These are phyloP conservation scores for Chrosomus eos DNA, from an alignment of 2,797 vertebrate genomes.

Conservation along the genomic window DNA sequence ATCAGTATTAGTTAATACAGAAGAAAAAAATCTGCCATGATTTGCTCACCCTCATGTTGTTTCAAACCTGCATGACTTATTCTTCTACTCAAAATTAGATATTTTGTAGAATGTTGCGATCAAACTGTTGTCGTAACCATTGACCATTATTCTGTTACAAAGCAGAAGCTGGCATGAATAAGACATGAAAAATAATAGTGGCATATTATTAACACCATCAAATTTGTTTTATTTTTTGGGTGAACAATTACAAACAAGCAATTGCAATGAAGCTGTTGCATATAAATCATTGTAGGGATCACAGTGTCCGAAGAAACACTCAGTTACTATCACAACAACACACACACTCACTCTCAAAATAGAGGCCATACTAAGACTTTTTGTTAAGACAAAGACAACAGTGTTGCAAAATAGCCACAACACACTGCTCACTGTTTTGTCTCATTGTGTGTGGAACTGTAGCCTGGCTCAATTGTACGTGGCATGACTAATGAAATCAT, in stretches of 20 bases:
- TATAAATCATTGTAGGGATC: slow-evolving; percentile 5
- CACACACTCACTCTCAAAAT: slow-evolving; percentile 44
- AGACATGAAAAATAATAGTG: neutral
- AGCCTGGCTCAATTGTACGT: slow-evolving; percentile 62
- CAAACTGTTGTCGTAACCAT: neutral
- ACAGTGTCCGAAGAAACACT: slow-evolving; percentile 12
- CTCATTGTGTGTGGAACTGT: slow-evolving; percentile 49
- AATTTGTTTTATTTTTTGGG: neutral
- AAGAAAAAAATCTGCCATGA: neutral
- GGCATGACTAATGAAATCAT: neutral
- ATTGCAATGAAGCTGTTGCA: neutral
- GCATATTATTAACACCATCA: neutral
- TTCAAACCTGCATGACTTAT: neutral
- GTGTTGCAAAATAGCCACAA: slow-evolving; percentile 55
- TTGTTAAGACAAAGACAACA: slow-evolving; percentile 68
- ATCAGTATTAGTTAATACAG: neutral
- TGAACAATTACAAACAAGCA: neutral
- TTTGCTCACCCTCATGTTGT: neutral
- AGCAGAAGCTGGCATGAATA: neutral
- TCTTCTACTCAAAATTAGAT: neutral
- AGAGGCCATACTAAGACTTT: slow-evolving; percentile 60
- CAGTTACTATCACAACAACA: slow-evolving; percentile 22
- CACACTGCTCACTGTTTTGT: slow-evolving; percentile 10
- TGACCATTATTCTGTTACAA: neutral
- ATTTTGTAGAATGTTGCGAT: neutral